A percentile compares a stretch with the other conserved stretches of the same genome.
These are phyloP conservation scores for Merops nubicus DNA, from an alignment of 2,113 vertebrate genomes.

Conservation along the genomic window DNA sequence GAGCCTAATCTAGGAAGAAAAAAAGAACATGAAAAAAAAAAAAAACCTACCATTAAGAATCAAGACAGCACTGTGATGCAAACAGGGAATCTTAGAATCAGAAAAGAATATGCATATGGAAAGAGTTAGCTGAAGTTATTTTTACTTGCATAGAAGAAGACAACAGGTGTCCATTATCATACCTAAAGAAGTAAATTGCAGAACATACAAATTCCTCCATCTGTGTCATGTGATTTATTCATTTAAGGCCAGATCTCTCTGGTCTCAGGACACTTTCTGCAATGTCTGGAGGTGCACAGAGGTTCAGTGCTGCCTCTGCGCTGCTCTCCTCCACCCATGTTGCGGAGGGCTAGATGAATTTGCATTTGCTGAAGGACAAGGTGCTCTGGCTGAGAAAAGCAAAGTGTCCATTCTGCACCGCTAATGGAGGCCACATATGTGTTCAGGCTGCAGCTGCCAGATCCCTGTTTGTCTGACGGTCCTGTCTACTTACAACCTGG, in stretches of 20 bases:
- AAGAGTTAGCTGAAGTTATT: neutral
- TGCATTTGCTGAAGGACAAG: accelerated
- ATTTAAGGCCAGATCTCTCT: neutral
- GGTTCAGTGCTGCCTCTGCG: neutral
- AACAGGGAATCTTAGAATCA: neutral
- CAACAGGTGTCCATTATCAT: neutral
- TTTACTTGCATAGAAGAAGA: neutral
- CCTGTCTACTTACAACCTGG: neutral
- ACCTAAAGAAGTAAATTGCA: neutral
- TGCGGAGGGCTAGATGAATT: neutral
- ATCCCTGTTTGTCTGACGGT: neutral
- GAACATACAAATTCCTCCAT: neutral
- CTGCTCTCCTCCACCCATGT: accelerated
- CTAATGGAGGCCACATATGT: accelerated
- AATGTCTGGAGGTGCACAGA: neutral
- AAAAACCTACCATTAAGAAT: neutral
- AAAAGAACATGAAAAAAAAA: neutral
- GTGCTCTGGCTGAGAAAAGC: accelerated
- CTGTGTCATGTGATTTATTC: neutral
- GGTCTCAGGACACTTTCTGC: neutral
- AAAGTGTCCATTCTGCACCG: accelerated
- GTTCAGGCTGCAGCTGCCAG: neutral
- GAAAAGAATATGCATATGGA: neutral
- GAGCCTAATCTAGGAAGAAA: neutral
- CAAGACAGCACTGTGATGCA: neutral